Evolutionary conservation across 2,113 vertebrate species (phyloP).

Genomic region (Carassius gibelio): DNA sequence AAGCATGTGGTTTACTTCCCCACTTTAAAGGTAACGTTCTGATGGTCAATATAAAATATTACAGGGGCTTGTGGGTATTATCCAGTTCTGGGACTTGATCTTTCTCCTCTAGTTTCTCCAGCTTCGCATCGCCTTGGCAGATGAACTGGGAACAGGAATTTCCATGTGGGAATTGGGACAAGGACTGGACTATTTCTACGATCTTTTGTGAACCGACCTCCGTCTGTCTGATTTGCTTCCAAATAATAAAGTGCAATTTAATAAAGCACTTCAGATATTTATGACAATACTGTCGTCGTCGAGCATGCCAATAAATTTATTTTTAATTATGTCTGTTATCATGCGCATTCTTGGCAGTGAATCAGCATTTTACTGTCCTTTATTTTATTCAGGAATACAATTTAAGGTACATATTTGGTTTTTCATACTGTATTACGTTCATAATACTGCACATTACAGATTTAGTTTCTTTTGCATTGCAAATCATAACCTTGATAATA

Average conservation of each 20-base stretch:
- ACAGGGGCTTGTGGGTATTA: neutral
- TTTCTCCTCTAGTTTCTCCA: constrained; percentile 82
- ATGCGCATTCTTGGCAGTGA: neutral
- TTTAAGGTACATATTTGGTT: neutral
- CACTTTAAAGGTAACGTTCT: constrained; percentile 82
- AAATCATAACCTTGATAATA: neutral
- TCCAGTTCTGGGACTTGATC: constrained; percentile 39
- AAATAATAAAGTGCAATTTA: constrained; percentile 26
- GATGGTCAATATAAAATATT: neutral
- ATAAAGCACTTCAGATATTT: constrained; percentile 31
- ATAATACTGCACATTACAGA: neutral
- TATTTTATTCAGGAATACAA: constrained; percentile 7
- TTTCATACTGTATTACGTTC: neutral
- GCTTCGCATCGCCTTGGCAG: constrained; percentile 84
- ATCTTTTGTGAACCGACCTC: constrained; percentile 81
- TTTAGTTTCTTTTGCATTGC: neutral
- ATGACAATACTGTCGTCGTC: neutral
- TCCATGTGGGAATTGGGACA: constrained; percentile 98
- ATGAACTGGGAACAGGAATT: constrained; percentile 90
- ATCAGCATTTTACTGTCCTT: neutral
- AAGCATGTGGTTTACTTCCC: constrained; percentile 91
- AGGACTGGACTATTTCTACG: constrained; percentile 98
- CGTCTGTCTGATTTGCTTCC: neutral
- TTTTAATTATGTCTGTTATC: constrained; percentile 32
- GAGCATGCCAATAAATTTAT: constrained; percentile 55